Evolutionary conservation across 2,888 invertebrate genomes (phyloP), one percentile per base, ranked within the genome.

Genomic region (Dendrolimus pini): DNA sequence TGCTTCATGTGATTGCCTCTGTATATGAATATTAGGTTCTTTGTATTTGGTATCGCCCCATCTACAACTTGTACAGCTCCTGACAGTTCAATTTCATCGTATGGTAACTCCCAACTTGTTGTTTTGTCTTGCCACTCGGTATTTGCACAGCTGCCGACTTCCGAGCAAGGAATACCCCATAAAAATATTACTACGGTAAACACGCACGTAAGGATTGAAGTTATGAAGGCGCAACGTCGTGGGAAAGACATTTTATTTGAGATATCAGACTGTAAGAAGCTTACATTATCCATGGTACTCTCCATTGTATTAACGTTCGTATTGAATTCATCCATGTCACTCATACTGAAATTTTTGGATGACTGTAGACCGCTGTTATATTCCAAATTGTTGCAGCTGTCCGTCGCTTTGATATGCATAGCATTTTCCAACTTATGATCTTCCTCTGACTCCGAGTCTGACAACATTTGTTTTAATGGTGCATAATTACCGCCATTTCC

Each of bases 391-490:
- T 86, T 86, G 69, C 83, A 86, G 64, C 84, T 85, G 53, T 85
- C 86, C 10, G 81, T 73, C 54, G 75, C 72, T 70, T 82, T 81
- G 60, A 81, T 77, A 57, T 79, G 78, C 61, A 69, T 69, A 54
- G 74, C 83, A 82, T 88, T 80, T 64, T 87, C 81, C 54, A 84
- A 62, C 68, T 83, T 83, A 13, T 82, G 78, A 47, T 95, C 95
- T 71, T 95, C 95, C 71, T 95, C 95, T 0, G 95, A 95, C 70
- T 95, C 95, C 0, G 95, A 95, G 81, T 96, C 96, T 59, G 95
- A 93, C 68, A 96, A 89, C 65, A 94, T 93, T 86, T 96, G 96
- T 63, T 95, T 95, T 72, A 96, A 82, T 59, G 95, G 96, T 70
- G 95, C 93, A 79, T 96, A 96, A 71, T 93, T 92, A 58, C 81